Evolutionary conservation across 1,140 invertebrate genomes (phyloP).

Genomic region (Anastatus disparis): DNA sequence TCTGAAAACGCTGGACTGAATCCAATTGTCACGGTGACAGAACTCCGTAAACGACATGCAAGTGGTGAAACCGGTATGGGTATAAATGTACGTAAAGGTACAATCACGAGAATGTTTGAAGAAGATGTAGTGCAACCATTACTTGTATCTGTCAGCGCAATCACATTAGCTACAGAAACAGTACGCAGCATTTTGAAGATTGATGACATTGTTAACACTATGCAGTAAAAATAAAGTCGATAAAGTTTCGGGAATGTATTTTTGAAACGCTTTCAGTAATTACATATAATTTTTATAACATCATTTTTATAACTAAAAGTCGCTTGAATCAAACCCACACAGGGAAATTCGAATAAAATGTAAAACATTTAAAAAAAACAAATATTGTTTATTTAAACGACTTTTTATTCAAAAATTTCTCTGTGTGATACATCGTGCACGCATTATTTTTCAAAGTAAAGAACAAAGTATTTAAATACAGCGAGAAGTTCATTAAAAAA

Average conservation of each 20-base stretch:
- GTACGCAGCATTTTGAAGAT: constrained; percentile 98
- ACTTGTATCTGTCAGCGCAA: constrained; percentile 92
- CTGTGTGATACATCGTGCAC: too few species aligned
- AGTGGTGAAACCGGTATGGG: constrained; percentile 85
- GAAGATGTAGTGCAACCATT: constrained; percentile 98
- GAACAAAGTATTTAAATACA: constrained; percentile 19
- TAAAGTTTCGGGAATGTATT: neutral
- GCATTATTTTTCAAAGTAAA: neutral
- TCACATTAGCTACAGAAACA: constrained; percentile 95
- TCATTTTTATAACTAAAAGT: too few species aligned
- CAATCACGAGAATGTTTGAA: constrained; percentile 95
- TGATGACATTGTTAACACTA: constrained; percentile 91
- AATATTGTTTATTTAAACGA: too few species aligned
- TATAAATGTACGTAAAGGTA: constrained; percentile 96
- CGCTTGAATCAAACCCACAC: neutral
- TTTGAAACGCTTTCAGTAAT: neutral
- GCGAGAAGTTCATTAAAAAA: too few species aligned
- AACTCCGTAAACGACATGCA: constrained; percentile 94
- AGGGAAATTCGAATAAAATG: neutral
- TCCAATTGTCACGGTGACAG: constrained; percentile 96
- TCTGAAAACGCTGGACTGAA: constrained; percentile 99
- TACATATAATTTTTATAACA: constrained; percentile 17
- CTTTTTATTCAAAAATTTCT: too few species aligned
- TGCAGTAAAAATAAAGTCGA: neutral
- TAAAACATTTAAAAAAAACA: too few species aligned